Conservation (phyloP, 2,113 vertebrate species). For the Nycticryphes semicollaris region DNA sequence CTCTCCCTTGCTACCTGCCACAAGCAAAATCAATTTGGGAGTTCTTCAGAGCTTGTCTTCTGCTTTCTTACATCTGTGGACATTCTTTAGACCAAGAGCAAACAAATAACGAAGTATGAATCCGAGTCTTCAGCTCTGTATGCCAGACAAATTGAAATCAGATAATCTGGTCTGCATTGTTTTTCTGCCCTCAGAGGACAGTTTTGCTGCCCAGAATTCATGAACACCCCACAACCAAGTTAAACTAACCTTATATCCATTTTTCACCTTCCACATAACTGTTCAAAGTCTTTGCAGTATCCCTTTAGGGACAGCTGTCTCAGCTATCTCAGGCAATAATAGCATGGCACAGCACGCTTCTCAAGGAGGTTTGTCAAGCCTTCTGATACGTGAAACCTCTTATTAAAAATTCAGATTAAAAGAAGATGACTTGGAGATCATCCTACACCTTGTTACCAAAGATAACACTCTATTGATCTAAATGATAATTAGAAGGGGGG, state of each 20-base stretch:
- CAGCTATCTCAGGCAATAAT: not conserved
- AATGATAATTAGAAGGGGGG: not conserved
- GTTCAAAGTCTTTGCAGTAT: not conserved
- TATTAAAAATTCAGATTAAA: constrained; percentile 19
- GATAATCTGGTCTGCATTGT: not conserved
- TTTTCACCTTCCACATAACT: not conserved
- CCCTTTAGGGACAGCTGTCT: not conserved
- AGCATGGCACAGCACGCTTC: not conserved
- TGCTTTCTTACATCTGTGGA: not conserved
- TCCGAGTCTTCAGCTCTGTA: not conserved
- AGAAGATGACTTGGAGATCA: not conserved
- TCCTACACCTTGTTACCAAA: not conserved
- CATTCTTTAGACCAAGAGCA: not conserved
- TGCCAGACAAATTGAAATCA: not conserved
- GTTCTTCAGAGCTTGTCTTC: not conserved
- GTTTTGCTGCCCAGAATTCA: not conserved
- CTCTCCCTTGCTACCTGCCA: not conserved
- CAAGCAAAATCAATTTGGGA: not conserved
- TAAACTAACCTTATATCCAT: not conserved
- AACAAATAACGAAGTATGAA: not conserved
- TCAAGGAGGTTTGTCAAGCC: not conserved
- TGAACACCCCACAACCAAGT: not conserved
- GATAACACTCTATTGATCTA: not conserved
- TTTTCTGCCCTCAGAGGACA: not conserved
- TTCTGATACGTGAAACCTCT: not conserved